These are phyloP conservation scores for Choloepus hoffmanni DNA, from an alignment of 2,113 vertebrate species.

Conservation along the genomic window DNA sequence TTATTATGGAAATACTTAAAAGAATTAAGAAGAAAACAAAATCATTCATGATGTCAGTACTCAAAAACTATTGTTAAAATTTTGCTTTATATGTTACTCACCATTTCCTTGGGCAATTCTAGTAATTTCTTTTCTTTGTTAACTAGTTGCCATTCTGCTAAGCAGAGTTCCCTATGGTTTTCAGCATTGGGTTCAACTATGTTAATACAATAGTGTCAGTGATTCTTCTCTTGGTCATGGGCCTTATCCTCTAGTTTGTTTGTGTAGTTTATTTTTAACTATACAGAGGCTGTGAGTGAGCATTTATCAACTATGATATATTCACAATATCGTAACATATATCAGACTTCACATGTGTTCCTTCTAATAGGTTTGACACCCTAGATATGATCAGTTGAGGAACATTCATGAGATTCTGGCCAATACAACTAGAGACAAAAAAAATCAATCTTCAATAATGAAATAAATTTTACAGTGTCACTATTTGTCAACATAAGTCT, in stretches of 20 bases:
- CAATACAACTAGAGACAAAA: conserved; percentile 71
- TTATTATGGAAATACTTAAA: neutral
- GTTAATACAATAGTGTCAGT: neutral
- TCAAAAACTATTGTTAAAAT: neutral
- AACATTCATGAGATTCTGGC: conserved; percentile 77
- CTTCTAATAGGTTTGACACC: conserved; percentile 59
- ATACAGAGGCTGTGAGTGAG: neutral
- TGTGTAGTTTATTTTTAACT: neutral
- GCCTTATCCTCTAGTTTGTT: neutral
- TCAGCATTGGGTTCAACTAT: neutral
- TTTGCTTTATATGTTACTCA: neutral
- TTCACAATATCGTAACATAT: conserved; percentile 15
- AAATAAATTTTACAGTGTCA: conserved; percentile 80
- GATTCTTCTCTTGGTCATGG: too few relatives aligned
- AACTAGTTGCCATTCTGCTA: conserved; percentile 58
- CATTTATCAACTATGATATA: conserved; percentile 53
- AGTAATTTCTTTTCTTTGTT: neutral
- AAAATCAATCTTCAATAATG: conserved; percentile 80
- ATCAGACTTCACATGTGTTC: conserved; percentile 71
- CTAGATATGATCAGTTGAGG: conserved; percentile 75
- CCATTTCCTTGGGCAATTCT: neutral
- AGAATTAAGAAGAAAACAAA: neutral
- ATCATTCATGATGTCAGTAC: neutral
- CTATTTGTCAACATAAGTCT: conserved; percentile 80
- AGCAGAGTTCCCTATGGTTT: neutral